A percentile compares a stretch with the other conserved stretches of the same genome.
phyloP scores from a whole-genome alignment of 2,113 vertebrate species.

The Microcebus tavaratra region DNA sequence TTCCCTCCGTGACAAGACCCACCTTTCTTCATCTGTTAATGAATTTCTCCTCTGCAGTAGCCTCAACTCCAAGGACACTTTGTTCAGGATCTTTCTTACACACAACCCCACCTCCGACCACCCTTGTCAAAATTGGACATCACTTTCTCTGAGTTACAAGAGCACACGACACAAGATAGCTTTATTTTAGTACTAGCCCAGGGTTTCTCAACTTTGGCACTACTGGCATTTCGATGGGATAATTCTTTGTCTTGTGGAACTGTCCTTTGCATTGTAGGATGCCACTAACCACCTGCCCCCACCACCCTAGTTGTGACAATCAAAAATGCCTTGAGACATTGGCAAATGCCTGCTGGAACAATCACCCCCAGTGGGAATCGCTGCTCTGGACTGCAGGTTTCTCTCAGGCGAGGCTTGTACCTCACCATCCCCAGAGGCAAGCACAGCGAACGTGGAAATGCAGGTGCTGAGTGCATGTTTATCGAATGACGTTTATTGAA shows the following conservation, averaged over 20 bases:
- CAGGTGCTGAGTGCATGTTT: not conserved
- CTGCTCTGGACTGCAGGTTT: not conserved
- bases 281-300: fast-evolving
- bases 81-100: not conserved
- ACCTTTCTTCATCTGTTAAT: not conserved
- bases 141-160: not conserved
- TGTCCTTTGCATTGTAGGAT: fast-evolving
- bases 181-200: not conserved
- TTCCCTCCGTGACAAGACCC: not conserved
- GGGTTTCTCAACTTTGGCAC: not conserved
- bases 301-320: not conserved
- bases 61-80: not conserved
- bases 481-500: not conserved
- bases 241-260: not conserved
- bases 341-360: too few relatives aligned
- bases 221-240: not conserved
- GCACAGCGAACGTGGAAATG: not conserved
- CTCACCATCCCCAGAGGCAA: not conserved
- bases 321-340: not conserved
- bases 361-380: not conserved
- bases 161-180: fast-evolving
- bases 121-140: not conserved
- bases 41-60: not conserved
- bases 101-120: not conserved
- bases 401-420: not conserved